Evolutionary conservation across 1,140 invertebrate species (phyloP).

Genomic region (Aphidius gifuensis): DNA sequence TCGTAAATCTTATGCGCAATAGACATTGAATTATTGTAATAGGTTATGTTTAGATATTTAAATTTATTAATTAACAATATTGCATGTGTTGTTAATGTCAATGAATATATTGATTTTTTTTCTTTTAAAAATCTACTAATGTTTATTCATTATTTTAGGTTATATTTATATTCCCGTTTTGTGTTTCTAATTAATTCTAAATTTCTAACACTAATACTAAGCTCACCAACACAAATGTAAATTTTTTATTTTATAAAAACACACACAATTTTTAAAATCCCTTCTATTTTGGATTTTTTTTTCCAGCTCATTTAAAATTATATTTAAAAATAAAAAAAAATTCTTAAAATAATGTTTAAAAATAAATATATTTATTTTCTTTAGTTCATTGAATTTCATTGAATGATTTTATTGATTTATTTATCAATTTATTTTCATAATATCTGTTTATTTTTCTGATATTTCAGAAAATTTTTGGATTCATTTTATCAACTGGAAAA

Average conservation of each 20-base stretch:
- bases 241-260: too few relatives aligned
- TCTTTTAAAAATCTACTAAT: too few relatives aligned
- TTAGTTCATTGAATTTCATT: background rate
- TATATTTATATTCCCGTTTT: too few relatives aligned
- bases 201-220: too few relatives aligned
- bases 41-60: conserved; percentile 15
- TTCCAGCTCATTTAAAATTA: too few relatives aligned
- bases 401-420: conserved; percentile 1
- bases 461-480: conserved; percentile 16
- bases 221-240: too few relatives aligned
- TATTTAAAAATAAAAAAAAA: background rate
- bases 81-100: conserved; percentile 7
- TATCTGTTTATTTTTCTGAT: background rate
- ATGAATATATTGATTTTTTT: conserved; percentile 4
- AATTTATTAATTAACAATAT: background rate
- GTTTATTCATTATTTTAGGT: too few relatives aligned
- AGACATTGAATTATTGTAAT: background rate
- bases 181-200: too few relatives aligned
- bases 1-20: conserved; percentile 11
- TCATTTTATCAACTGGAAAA: conserved; percentile 14
- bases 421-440: background rate
- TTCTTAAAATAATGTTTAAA: too few relatives aligned
- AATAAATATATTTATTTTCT: background rate
- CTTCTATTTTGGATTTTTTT: too few relatives aligned
- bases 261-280: too few relatives aligned